Evolutionary conservation across 1,140 invertebrate species (phyloP).

Genomic region (Ostrea edulis): DNA sequence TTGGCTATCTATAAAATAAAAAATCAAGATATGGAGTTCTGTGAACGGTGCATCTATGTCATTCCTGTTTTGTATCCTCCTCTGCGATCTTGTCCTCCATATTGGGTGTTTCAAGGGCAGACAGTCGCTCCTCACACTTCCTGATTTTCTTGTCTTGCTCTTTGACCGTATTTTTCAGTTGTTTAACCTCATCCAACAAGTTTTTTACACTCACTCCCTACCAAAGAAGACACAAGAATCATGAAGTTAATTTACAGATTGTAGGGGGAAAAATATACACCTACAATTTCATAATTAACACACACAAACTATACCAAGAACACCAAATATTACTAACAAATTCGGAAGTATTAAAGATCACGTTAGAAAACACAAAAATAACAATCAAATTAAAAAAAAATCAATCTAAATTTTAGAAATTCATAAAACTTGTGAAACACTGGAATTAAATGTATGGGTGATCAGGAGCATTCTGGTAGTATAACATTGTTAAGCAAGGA

Average conservation of each 20-base stretch:
- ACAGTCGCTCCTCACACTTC: slow-evolving; percentile 9
- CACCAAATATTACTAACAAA: no score
- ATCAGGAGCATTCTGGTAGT: no score
- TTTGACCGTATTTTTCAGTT: slow-evolving; percentile 36
- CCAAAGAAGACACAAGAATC: neutral
- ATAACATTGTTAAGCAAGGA: no score
- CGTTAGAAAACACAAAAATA: no score
- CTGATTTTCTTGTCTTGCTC: slow-evolving; percentile 43
- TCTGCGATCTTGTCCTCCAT: neutral
- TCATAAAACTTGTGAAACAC: no score
- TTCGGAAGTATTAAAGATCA: no score
- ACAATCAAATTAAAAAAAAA: no score
- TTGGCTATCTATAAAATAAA: neutral
- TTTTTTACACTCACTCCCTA: slow-evolving; percentile 25
- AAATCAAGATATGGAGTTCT: slow-evolving; percentile 29
- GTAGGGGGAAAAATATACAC: neutral
- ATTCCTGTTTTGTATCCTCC: slow-evolving; percentile 26
- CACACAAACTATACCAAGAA: no score
- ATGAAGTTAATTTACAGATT: neutral
- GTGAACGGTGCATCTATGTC: neutral
- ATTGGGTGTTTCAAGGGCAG: slow-evolving; percentile 38
- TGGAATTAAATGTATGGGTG: no score
- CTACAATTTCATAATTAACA: no score
- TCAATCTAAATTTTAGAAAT: no score
- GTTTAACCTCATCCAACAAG: slow-evolving; percentile 43